These are phyloP conservation scores for Tragelaphus scriptus DNA, from an alignment of 2,113 vertebrate genomes.

Conservation along the genomic window DNA sequence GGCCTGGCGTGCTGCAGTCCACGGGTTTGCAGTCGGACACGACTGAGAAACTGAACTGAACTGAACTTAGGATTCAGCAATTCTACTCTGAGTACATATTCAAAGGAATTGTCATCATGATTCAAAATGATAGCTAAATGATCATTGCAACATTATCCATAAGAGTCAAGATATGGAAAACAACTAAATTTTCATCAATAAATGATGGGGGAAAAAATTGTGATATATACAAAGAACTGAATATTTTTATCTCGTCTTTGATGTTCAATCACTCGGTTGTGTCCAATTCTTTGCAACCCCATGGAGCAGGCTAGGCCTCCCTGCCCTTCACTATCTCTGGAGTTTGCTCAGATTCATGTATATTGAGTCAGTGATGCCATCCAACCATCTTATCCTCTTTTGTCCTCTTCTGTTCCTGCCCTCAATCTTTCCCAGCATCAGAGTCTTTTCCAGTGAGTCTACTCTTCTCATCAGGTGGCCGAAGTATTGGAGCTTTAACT, in stretches of 20 bases:
- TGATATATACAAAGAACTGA: neutral
- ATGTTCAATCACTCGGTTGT: neutral
- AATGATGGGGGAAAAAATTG: neutral
- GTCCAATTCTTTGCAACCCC: neutral
- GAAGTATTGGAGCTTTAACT: neutral
- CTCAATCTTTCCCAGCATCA: neutral
- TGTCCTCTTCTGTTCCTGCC: neutral
- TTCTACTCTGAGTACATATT: neutral
- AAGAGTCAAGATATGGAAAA: neutral
- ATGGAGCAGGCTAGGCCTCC: neutral
- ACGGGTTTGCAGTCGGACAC: accelerated
- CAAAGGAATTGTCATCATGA: neutral
- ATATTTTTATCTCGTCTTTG: neutral
- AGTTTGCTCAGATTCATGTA: neutral
- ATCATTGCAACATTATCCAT: neutral
- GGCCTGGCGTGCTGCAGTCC: neutral
- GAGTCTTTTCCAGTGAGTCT: neutral
- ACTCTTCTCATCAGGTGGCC: neutral
- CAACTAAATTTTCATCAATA: neutral
- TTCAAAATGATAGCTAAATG: neutral
- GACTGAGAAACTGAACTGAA: neutral
- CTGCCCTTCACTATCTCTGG: neutral
- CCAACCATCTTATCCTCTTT: neutral
- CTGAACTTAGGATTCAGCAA: neutral
- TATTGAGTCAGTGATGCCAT: neutral